Evolutionary conservation across 2,888 invertebrate genomes (phyloP), one percentile per base, ranked within the genome.

Genomic region (Acronicta aceris): DNA sequence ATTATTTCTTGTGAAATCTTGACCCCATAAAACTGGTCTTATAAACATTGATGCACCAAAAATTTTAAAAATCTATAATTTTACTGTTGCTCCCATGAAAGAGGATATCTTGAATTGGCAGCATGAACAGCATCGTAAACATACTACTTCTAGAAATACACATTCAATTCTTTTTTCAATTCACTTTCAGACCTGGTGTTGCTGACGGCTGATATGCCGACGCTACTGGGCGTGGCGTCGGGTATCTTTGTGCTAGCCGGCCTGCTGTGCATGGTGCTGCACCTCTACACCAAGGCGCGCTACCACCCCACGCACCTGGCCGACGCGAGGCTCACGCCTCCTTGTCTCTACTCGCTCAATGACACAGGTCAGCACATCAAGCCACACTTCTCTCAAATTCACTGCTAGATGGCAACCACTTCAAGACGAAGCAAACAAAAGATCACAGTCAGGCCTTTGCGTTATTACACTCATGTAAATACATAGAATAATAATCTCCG

Each of bases 211-310:
- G 97, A 98, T 94, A 95, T 98, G 91, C 97, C 98, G 86, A 98
- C 98, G 80, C 95, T 98, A 83, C 95, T 98, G 84, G 98, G 98
- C 76, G 97, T 98, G 74, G 96, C 97, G 84, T 96, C 97, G 76
- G 98, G 98, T 71, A 97, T 98, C 87, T 97, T 98, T 79, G 96
- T 98, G 84, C 95, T 98, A 83, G 97, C 97, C 40, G 98, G 97
- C 51, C 95, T 98, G 78, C 97, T 98, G 83, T 98, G 98, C 94
- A 97, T 98, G 95, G 98, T 98, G 80, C 95, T 98, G 82, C 97
- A 97, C 88, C 95, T 98, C 80, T 98, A 98, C 94, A 97, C 97
- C 77, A 93, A 95, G 74, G 95, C 95, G 55, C 95, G 96, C 68
- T 95, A 95, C 87, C 96, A 95, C 82, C 97, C 97, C 83, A 95